Evolutionary conservation across 2,888 invertebrate species (phyloP), one percentile per base, ranked within the genome.

Genomic region (Eupithecia inturbata): DNA sequence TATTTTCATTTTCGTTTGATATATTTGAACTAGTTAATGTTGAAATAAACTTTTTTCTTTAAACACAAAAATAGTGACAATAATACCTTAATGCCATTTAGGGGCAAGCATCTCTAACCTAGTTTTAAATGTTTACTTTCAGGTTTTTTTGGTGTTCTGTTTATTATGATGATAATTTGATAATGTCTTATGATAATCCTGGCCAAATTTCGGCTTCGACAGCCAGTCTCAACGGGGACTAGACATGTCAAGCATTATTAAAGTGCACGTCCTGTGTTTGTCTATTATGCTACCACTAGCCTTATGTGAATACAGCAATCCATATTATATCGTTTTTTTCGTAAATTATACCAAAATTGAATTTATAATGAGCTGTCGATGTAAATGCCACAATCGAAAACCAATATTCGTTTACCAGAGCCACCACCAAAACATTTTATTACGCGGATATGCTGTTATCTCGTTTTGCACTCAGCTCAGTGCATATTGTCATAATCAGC

Each of bases 371-470:
- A 62, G 31, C 62, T 62, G 31, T 62, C 31, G 60, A 28, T 31
- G 62, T 31, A 74, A 36, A 73, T 75, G 26, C 73, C 76, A 80
- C 79, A 78, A 77, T 79, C 77, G 67, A 26, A 73, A 71, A 72
- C 79, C 77, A 68, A 79, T 79, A 75, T 77, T 80, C 77, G 81
- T 80, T 82, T 78, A 80, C 77, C 77, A 70, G 72, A 33, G 72
- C 76, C 77, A 72, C 77, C 49, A 33, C 57, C n/a, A 81, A 83
- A 83, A 72, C 80, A 83, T 82, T 79, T 82, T 83, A 85, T 83
- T 83, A 82, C 62, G 57, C 62, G 62, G 62, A 31, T 62, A 19
- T 31, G 19, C 19, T 62, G 62, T 62, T 62, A 62, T 62, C 62
- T 28, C 62, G 12, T 31, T 62, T 62, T 62, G 62, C 62, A 62